Base-by-base conservation (phyloP, 2,888 invertebrate species). In the Tenthredo mesomela region DNA sequence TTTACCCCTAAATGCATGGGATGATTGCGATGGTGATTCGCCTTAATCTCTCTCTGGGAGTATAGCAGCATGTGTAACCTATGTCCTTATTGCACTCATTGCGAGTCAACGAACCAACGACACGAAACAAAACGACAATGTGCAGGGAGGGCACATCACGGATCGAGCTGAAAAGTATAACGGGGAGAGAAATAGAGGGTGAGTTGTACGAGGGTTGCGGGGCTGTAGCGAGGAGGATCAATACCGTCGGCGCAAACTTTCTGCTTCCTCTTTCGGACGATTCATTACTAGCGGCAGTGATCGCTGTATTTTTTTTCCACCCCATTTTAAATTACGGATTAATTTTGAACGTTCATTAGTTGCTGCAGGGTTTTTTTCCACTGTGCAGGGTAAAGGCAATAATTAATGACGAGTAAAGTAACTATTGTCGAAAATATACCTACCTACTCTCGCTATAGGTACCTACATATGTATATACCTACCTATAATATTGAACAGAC, bases 191-290 rank as follows among this genome's bases (percentile, higher is more conserved):
- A n/a, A 15, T 9, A 40, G 58, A 61, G 37, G 50, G 61, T 9
- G 58, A 61, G 61, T 33, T 61, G 58, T 50, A 47, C 29, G 78
- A 61, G 78, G 78, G 58, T 80, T 33, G 40, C 10, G 78, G 77
- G 77, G 77, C 40, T 50, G 77, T 25, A 50, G 40, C 77, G 50
- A 77, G 78, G 61, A 80, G 78, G 78, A 80, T 80, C 78, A 80
- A 80, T 80, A 80, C 78, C 78, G 78, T 61, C 78, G 78, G 61
- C 78, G 78, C 78, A 80, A 80, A 80, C 78, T 80, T 80, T 80
- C 78, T 80, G 58, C 78, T 80, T 80, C 78, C 78, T 80, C 78
- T 80, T 50, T 77, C 75, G 47, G 25, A 50, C 75, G 75, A 77
- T 77, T 77, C 75, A 77, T 77, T 47, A 77, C 50, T 40, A 43